These are phyloP conservation scores for Scytalopus superciliaris DNA, from an alignment of 2,113 vertebrate genomes.

Conservation along the genomic window DNA sequence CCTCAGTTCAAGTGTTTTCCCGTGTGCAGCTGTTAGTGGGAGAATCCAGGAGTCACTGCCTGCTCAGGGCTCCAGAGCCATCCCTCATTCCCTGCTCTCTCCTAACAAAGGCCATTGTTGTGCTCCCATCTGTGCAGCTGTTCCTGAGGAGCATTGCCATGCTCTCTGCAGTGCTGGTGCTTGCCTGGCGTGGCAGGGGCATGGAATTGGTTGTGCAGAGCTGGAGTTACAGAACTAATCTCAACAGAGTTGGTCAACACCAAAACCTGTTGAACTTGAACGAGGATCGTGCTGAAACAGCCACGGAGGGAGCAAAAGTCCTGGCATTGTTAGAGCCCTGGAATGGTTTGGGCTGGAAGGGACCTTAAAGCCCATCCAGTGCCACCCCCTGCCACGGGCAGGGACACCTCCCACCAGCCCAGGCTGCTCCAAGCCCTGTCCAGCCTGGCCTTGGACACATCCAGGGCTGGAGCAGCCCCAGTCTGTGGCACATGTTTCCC, in stretches of 20 bases:
- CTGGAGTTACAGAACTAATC: neutral
- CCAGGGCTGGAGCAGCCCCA: neutral
- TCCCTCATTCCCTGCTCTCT: neutral
- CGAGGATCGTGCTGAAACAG: neutral
- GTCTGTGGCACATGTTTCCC: neutral
- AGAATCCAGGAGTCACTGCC: neutral
- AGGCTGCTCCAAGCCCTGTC: neutral
- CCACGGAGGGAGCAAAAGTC: accelerated
- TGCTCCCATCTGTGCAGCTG: neutral
- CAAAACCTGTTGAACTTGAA: neutral
- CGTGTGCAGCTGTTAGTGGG: neutral
- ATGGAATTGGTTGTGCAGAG: neutral
- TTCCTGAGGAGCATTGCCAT: neutral
- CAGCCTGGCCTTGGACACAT: neutral
- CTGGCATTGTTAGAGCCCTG: neutral
- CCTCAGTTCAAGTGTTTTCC: neutral
- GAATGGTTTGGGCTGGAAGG: neutral
- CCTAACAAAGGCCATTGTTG: conserved; percentile 27
- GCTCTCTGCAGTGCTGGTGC: neutral
- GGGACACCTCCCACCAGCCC: neutral
- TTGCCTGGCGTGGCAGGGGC: neutral
- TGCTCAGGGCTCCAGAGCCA: neutral
- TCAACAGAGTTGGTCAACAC: neutral
- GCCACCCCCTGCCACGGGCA: neutral
- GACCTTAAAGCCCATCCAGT: neutral